Evolutionary conservation across 2,113 vertebrate genomes (phyloP).

Genomic region (Ctenodactylus gundi): DNA sequence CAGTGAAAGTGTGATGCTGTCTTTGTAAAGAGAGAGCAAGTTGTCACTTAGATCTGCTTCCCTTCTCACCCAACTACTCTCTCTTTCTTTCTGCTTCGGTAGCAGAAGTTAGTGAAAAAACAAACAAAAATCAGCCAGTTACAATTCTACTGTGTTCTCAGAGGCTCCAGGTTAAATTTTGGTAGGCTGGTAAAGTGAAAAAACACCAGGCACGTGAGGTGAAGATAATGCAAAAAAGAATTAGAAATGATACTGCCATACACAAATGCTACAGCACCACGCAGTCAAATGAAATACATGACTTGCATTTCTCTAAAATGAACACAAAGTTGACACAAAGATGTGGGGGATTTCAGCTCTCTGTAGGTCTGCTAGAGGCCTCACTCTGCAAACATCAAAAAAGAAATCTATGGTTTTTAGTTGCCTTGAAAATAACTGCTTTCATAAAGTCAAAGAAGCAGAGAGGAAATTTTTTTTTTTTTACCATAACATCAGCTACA

Average conservation of each 20-base stretch:
- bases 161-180: neutral
- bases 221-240: neutral
- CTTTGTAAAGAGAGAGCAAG: neutral
- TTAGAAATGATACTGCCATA: neutral
- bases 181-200: neutral
- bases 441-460: slow-evolving; percentile 10
- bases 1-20: neutral
- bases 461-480: neutral
- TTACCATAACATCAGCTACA: neutral
- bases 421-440: neutral
- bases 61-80: neutral
- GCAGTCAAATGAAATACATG: neutral
- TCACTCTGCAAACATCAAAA: neutral
- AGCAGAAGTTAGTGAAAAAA: neutral
- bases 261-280: no score
- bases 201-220: neutral
- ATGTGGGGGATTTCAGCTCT: neutral
- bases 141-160: neutral
- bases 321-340: neutral
- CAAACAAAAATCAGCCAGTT: neutral
- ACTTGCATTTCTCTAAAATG: neutral
- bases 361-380: neutral
- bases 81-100: neutral
- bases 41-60: neutral
- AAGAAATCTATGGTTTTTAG: neutral